Percentiles rank a stretch among this genome's conserved stretches.
Evolutionary conservation across 2,797 vertebrate species (phyloP).

Genomic region (Australoheros facetus): DNA sequence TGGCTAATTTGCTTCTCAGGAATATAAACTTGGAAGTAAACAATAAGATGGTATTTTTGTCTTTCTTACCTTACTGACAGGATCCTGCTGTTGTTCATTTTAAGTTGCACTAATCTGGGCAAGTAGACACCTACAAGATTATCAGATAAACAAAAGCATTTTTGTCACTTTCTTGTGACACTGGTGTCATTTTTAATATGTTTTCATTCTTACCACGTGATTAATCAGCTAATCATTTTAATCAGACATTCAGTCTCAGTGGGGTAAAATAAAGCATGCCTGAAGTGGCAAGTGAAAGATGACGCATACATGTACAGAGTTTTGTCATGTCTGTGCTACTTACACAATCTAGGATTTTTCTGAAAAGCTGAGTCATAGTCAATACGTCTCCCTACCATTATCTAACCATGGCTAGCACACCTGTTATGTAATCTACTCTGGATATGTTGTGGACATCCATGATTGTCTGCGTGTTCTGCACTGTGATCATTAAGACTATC

Average conservation of each 20-base stretch:
- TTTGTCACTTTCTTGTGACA: constrained; percentile 26
- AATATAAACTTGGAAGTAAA: constrained; percentile 14
- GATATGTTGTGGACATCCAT: background rate
- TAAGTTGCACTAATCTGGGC: constrained; percentile 89
- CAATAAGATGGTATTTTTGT: background rate
- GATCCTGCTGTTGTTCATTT: constrained; percentile 91
- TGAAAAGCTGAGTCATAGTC: constrained; percentile 20
- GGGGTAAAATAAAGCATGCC: background rate
- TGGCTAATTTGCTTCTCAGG: background rate
- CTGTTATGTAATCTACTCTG: background rate
- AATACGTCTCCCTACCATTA: constrained; percentile 19
- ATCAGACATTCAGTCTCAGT: constrained; percentile 12
- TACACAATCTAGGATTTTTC: constrained; percentile 58
- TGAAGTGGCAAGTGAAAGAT: constrained; percentile 1
- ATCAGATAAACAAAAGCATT: constrained; percentile 44
- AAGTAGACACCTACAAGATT: constrained; percentile 85
- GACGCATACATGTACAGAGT: constrained; percentile 40
- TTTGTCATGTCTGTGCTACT: constrained; percentile 30
- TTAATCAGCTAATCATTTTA: constrained; percentile 20
- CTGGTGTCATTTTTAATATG: background rate
- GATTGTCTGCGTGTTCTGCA: background rate
- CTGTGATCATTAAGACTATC: background rate
- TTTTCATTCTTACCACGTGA: background rate
- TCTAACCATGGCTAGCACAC: constrained; percentile 16
- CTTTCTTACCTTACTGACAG: constrained; percentile 86